A percentile compares a stretch with the other conserved stretches of the same genome.
These are phyloP conservation scores for Phthorimaea operculella DNA, from an alignment of 1,140 invertebrate species.

Conservation along the genomic window DNA sequence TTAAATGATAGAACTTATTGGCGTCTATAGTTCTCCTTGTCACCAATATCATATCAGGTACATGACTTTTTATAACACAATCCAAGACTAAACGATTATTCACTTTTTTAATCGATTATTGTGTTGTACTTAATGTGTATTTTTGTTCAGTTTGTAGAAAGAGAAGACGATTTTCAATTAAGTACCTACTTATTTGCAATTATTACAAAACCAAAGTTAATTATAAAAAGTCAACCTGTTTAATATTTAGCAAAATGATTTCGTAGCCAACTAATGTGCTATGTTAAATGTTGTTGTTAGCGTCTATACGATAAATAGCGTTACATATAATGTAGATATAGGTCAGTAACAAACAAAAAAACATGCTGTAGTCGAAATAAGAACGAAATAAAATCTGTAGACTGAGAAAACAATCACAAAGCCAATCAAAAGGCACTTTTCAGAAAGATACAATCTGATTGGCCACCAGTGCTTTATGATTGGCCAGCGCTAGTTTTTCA, in stretches of 20 bases:
- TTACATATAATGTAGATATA: slow-evolving; percentile 47
- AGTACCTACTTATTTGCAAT: slow-evolving; percentile 2
- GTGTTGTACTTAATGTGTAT: no score
- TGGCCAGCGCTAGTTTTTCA: neutral
- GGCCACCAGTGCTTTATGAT: neutral
- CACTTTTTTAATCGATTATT: no score
- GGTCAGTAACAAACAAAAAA: slow-evolving; percentile 44
- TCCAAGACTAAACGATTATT: slow-evolving; percentile 5
- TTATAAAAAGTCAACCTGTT: neutral
- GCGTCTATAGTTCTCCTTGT: slow-evolving; percentile 15
- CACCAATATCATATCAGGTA: slow-evolving; percentile 20
- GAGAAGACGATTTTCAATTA: no score
- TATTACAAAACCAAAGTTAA: slow-evolving; percentile 1
- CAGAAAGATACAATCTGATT: neutral
- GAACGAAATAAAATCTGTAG: neutral
- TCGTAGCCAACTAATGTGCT: slow-evolving; percentile 25
- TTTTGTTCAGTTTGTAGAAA: no score
- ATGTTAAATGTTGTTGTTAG: slow-evolving; percentile 53
- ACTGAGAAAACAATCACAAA: neutral
- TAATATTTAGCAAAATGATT: neutral
- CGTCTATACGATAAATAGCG: slow-evolving; percentile 54
- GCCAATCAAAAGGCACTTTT: neutral
- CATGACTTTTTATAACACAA: slow-evolving; percentile 1
- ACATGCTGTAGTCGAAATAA: slow-evolving; percentile 39
- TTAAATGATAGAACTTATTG: slow-evolving; percentile 10